These are phyloP conservation scores for Naja naja DNA, from an alignment of 2,113 vertebrate species.

Conservation along the genomic window DNA sequence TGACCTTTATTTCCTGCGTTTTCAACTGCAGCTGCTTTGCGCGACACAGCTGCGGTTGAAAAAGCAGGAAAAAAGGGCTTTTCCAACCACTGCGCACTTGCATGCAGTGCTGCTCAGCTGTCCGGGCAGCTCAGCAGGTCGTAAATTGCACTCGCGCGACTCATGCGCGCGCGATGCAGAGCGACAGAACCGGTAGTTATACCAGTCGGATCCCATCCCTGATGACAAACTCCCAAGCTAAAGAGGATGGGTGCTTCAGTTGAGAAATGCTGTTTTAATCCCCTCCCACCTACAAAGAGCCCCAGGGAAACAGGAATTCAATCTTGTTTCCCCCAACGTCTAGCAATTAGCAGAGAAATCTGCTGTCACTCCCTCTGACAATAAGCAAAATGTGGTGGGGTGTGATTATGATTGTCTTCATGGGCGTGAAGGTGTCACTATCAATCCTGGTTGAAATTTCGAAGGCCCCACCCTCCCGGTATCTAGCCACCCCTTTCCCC, in stretches of 20 bases:
- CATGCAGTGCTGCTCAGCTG: no score
- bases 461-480: constrained; percentile 47
- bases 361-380: constrained; percentile 24
- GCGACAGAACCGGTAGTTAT: no score
- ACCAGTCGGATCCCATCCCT: no score
- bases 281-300: constrained; percentile 23
- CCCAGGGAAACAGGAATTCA: constrained; percentile 36
- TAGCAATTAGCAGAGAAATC: constrained; percentile 62
- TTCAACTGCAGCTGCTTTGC: no score
- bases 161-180: no score
- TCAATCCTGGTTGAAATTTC: constrained; percentile 56
- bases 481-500: constrained; percentile 59
- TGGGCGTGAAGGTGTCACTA: constrained; percentile 31
- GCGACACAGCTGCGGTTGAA: no score
- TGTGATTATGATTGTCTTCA: background rate
- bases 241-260: constrained; percentile 30
- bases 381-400: constrained; percentile 25
- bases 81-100: no score
- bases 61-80: no score
- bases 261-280: constrained; percentile 50
- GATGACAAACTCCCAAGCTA: no score
- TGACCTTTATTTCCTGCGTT: no score
- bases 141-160: no score
- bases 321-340: constrained; percentile 59
- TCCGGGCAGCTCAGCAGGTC: no score